Base-by-base conservation (phyloP, 2,113 vertebrate species). In the Furnarius figulus region DNA sequence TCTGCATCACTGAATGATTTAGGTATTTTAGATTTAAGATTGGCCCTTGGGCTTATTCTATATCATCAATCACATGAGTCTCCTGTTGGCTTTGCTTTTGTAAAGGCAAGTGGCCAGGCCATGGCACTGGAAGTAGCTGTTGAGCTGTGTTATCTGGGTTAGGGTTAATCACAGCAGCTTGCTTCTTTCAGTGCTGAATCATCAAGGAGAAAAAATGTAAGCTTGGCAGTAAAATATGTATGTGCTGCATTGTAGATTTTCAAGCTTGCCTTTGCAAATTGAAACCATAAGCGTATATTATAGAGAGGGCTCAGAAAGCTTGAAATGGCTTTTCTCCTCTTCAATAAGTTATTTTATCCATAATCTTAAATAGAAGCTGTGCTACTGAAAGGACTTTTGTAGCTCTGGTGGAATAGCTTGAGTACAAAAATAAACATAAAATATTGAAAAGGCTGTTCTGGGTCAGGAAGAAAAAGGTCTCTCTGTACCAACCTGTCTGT, bases 161-260 rank as follows among this genome's bases (percentile, higher is more conserved):
- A 97, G 96, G 93, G 96, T 97, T 97, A 97, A 97, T 94, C 88
- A 62, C 70, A 89, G 83, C 76, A 42, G 88, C 65, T 92, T 93
- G 37, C 67, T 81, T 77, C 76, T 79, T 95, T 93, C 23, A 42
- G 65, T 96, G 90, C 95, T 97, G 96, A 96, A 94, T 96, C 96
- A 97, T 94, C 93, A 87, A 77, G 83, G 76, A 85, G 92, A 95
- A 95, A 96, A 95, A 94, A 97, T 97, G 92, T 96, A 95, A 96
- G 84, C 93, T 97, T 97, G 96, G 96, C 95, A 96, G 95, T 93
- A 92, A 96, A 95, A 96, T 92, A 93, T 55, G 92, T 96, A 96
- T 95, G 96, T 93, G 92, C 92, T 94, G 86, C 77, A 93, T 79
- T 96, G 95, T 97, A 92, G 96, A 85, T 94, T 96, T 97, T 93